Evolutionary conservation across 2,888 invertebrate genomes (phyloP).

Genomic region (Drosophila gaucha): DNA sequence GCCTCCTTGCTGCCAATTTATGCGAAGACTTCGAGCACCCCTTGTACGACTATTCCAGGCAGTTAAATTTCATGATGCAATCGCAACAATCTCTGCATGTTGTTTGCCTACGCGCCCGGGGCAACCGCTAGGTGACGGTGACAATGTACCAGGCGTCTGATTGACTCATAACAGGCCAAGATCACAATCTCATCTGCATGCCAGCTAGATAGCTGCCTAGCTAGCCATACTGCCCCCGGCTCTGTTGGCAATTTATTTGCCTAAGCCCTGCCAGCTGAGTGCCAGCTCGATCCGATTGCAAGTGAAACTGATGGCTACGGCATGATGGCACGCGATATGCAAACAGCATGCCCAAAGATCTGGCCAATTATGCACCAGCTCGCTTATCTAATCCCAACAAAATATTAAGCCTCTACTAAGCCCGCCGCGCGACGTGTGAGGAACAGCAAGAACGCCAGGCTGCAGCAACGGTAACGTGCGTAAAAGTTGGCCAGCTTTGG

Average conservation of each 20-base stretch:
- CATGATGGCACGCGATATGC: conserved; percentile 62
- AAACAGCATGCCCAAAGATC: conserved; percentile 28
- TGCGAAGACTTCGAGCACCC: conserved; percentile 60
- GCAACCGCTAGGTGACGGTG: conserved; percentile 65
- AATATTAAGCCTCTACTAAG: conserved; percentile 7
- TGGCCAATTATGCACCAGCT: conserved; percentile 44
- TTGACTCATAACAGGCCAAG: conserved; percentile 77
- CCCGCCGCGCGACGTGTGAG: conserved; percentile 9
- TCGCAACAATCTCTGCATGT: conserved; percentile 71
- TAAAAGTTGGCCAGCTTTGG: conserved; percentile 40
- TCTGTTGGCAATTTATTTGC: conserved; percentile 66
- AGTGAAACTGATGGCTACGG: conserved; percentile 72
- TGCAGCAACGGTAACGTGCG: conserved; percentile 70
- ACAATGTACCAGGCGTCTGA: conserved; percentile 75
- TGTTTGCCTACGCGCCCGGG: conserved; percentile 62
- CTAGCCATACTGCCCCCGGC: conserved; percentile 30
- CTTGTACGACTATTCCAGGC: conserved; percentile 42
- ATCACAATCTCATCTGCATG: conserved; percentile 72
- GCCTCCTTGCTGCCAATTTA: conserved; percentile 69
- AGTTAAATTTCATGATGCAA: conserved; percentile 78
- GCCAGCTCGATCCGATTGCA: conserved; percentile 17
- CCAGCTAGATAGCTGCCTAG: conserved; percentile 13
- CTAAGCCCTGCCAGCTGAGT: conserved; percentile 48
- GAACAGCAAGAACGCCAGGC: conserved; percentile 42
- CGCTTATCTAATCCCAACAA: conserved; percentile 30